Evolutionary conservation across 1,140 invertebrate genomes (phyloP), one percentile per base, ranked within the genome.

Genomic region (Bombus terrestris): DNA sequence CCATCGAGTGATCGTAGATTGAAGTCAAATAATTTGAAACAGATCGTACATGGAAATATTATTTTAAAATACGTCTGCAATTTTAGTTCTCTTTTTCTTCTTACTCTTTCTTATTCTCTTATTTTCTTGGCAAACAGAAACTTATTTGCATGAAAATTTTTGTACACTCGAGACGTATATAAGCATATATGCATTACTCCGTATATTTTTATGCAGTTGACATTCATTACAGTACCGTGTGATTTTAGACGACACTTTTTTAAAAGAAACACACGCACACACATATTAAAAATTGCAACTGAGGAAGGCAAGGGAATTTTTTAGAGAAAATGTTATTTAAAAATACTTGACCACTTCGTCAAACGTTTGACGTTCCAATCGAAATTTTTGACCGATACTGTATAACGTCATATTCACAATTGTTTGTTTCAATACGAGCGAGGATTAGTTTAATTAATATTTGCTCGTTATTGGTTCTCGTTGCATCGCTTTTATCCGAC

Each of bases 381-480:
- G 39, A 43, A 78, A 43, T 39, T 64, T 77, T 64, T 41, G 35
- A 59, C 13, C 32, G 47, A 76, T 22, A 37, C 12, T 37, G 35
- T 57, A 28, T 74, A 10, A 18, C 28, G 32, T 22, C 18, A 6
- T 22, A 22, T 68, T 39, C 13, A 1, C 12, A 13, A 62, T 22
- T 28, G 59, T 32, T 3, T 53, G 41, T 66, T 37, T 12, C 32
- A n/a, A 57, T 13, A 28, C 47, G 1, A 1, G 10, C 18, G 0
- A 43, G 69, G 28, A 25, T 59, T 43, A 59, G 53, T 81, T 74
- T 81, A 73, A 74, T 81, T 81, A 74, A 81, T 81, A 81, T 47
- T 74, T 81, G 79, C 47, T 81, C 53, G 79, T 81, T 81, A 74
- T 81, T 57, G 53, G 39, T 4, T 43, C 37, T 37, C 53, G n/a